Conservation (phyloP, 2,797 vertebrate genomes). For the Tapirus indicus region DNA sequence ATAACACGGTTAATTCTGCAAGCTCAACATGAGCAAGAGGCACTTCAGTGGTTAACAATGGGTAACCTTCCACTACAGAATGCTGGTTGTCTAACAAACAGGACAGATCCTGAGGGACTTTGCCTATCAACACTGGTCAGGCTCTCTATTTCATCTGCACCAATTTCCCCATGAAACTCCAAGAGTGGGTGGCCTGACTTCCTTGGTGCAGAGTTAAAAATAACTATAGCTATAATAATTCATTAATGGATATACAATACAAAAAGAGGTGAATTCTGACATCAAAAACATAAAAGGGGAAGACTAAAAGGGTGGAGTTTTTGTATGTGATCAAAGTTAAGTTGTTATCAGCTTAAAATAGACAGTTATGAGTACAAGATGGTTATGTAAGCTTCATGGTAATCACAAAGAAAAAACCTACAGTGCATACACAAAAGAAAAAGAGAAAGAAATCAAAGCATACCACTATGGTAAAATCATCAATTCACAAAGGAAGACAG, state of each 20-base stretch:
- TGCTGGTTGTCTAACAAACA: background rate
- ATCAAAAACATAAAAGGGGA: background rate
- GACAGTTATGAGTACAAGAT: background rate
- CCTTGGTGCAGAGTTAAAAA: background rate
- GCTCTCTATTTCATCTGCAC: background rate
- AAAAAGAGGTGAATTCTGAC: background rate
- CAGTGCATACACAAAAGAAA: background rate
- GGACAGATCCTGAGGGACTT: too few species aligned
- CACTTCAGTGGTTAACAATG: conserved; percentile 65
- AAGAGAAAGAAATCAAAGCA: background rate
- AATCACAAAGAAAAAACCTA: background rate
- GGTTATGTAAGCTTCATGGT: background rate
- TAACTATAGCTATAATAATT: background rate
- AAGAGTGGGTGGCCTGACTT: background rate
- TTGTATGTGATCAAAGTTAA: background rate
- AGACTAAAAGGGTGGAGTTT: background rate
- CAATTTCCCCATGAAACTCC: background rate
- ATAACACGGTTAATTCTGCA: conserved; percentile 64
- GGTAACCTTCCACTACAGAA: conserved; percentile 72
- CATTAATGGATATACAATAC: background rate
- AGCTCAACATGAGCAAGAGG: conserved; percentile 71
- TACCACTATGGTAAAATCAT: background rate
- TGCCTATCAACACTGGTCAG: background rate
- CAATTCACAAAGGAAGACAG: background rate
- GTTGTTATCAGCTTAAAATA: background rate